Evolutionary conservation across 2,888 invertebrate genomes (phyloP).

Genomic region (Pandemis corylana): DNA sequence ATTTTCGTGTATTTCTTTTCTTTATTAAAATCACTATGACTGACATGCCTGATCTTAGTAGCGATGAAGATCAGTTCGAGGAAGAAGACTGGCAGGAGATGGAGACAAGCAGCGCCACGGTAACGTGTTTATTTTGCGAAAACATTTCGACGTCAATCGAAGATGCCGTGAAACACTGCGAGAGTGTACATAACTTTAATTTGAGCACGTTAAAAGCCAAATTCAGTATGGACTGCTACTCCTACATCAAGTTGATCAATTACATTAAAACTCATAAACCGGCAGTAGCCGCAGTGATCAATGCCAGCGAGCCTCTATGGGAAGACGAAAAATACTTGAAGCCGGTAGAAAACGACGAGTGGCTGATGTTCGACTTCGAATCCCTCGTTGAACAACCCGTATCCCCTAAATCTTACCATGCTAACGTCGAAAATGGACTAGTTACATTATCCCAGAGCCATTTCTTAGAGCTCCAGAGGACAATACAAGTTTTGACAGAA

Average conservation of each 20-base stretch:
- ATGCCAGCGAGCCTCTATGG: slow-evolving; percentile 86
- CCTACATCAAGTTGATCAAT: slow-evolving; percentile 92
- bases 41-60: slow-evolving; percentile 80
- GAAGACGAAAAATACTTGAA: slow-evolving; percentile 91
- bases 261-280: slow-evolving; percentile 89
- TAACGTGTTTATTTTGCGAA: slow-evolving; percentile 90
- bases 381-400: slow-evolving; percentile 68
- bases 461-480: slow-evolving; percentile 85
- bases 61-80: slow-evolving; percentile 78
- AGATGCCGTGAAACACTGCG: slow-evolving; percentile 88
- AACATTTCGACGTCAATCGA: slow-evolving; percentile 85
- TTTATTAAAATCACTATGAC: slow-evolving; percentile 60
- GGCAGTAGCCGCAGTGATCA: slow-evolving; percentile 82
- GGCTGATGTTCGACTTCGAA: slow-evolving; percentile 92
- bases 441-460: slow-evolving; percentile 86
- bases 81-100: slow-evolving; percentile 83
- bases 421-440: slow-evolving; percentile 86
- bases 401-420: slow-evolving; percentile 81
- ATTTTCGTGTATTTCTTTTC: slow-evolving; percentile 16
- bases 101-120: slow-evolving; percentile 70
- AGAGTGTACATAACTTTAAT: slow-evolving; percentile 87
- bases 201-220: slow-evolving; percentile 87
- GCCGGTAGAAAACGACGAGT: slow-evolving; percentile 91
- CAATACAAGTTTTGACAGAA: slow-evolving; percentile 83
- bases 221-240: slow-evolving; percentile 92